Evolutionary conservation across 2,888 invertebrate species (phyloP).

Genomic region (Monopis laevigella): DNA sequence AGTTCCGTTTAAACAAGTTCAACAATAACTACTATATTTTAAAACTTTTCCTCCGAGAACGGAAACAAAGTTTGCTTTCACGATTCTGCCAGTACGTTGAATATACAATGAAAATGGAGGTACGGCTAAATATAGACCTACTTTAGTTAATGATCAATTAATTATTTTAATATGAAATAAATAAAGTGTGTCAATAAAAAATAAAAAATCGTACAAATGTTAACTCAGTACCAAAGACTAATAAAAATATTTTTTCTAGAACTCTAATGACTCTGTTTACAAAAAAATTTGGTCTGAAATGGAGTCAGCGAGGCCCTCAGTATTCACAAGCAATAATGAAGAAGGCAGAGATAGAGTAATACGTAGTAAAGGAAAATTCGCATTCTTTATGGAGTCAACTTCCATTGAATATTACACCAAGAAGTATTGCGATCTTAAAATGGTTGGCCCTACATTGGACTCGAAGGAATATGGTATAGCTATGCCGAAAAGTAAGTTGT

Average conservation of each 20-base stretch:
- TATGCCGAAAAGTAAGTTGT: slow-evolving; percentile 77
- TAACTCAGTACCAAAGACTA: no score
- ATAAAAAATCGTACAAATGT: no score
- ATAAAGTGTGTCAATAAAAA: no score
- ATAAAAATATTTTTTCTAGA: slow-evolving; percentile 39
- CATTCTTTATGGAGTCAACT: slow-evolving; percentile 96
- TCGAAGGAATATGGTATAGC: slow-evolving; percentile 87
- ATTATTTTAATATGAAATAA: no score
- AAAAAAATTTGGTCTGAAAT: slow-evolving; percentile 91
- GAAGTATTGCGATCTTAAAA: slow-evolving; percentile 80
- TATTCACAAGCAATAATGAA: slow-evolving; percentile 79
- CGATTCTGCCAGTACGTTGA: not conserved
- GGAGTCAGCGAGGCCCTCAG: slow-evolving; percentile 81
- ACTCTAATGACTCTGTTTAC: slow-evolving; percentile 85
- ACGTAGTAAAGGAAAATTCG: slow-evolving; percentile 80
- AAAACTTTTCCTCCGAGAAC: slow-evolving; percentile 1
- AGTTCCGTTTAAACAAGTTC: slow-evolving; percentile 4
- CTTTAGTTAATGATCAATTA: no score
- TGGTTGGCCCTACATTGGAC: slow-evolving; percentile 83
- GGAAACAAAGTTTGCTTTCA: not conserved
- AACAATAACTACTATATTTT: not conserved
- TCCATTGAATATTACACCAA: slow-evolving; percentile 90
- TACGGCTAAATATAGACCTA: no score
- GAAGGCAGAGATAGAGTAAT: slow-evolving; percentile 87
- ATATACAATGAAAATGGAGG: no score